Evolutionary conservation across 2,888 invertebrate species (phyloP).

Genomic region (Mythimna impura): DNA sequence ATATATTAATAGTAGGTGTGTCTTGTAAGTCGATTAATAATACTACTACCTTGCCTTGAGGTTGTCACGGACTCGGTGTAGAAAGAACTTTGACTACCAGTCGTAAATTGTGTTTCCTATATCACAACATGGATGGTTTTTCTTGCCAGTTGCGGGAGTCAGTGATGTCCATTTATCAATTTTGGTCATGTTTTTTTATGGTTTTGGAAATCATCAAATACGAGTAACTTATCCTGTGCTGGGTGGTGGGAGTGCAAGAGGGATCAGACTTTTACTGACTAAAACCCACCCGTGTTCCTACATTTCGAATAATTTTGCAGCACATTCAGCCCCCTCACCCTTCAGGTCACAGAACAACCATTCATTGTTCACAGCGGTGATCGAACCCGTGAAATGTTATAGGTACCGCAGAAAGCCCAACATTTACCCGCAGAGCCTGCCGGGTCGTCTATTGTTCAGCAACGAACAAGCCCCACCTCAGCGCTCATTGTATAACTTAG

Average conservation of each 20-base stretch:
- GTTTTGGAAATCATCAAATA: no score
- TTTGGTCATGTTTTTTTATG: neutral
- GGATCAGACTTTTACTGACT: no score
- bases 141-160: neutral
- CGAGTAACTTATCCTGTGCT: no score
- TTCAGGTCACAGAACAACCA: neutral
- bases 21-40: slow-evolving; percentile 7
- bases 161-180: neutral
- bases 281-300: no score
- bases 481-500: slow-evolving; percentile 38
- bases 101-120: neutral
- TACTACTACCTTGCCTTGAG: slow-evolving; percentile 6
- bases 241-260: no score
- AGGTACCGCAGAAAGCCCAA: slow-evolving; percentile 38
- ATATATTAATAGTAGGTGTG: slow-evolving; percentile 40
- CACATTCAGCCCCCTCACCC: neutral
- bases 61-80: slow-evolving; percentile 3
- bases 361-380: slow-evolving; percentile 24
- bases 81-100: neutral
- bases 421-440: slow-evolving; percentile 19
- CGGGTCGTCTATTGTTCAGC: slow-evolving; percentile 50
- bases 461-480: slow-evolving; percentile 28
- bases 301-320: no score
- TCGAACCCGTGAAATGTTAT: slow-evolving; percentile 32
- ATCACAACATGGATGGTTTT: neutral